Conservation (phyloP, 1,140 invertebrate genomes). For the Cataglyphis hispanica region DNA sequence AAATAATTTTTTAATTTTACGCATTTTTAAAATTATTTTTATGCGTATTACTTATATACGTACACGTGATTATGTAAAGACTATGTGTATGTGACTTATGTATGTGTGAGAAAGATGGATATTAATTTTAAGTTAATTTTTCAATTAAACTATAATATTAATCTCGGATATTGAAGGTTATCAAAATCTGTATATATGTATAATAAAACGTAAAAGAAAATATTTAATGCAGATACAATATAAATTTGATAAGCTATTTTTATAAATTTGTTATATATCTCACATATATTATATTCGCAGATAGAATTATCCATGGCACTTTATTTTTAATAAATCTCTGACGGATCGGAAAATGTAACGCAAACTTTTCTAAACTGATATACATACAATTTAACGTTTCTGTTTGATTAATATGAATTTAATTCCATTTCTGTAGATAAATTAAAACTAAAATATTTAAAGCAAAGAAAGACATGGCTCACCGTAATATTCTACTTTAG, state of each 20-base stretch:
- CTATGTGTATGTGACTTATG: no score
- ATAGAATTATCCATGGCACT: background rate
- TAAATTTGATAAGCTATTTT: background rate
- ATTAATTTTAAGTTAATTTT: no score
- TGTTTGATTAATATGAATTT: background rate
- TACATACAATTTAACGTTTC: background rate
- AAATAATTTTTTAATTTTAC: background rate
- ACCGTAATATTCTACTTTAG: background rate
- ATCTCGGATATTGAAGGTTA: no score
- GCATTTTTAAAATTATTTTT: background rate
- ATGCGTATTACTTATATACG: no score
- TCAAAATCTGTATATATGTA: background rate
- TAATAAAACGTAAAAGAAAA: background rate
- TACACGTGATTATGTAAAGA: background rate
- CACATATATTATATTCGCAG: background rate
- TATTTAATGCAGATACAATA: background rate
- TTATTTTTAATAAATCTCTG: background rate
- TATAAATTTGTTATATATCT: background rate
- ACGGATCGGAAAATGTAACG: background rate
- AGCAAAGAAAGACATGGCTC: background rate
- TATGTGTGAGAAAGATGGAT: no score
- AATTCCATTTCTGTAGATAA: background rate
- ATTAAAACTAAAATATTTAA: constrained; percentile 18
- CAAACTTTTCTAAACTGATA: background rate
- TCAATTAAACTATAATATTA: no score